A percentile compares a stretch with the other conserved stretches of the same genome.
Conservation (phyloP, 2,888 invertebrate species). For the Rotaria sp. region DNA sequence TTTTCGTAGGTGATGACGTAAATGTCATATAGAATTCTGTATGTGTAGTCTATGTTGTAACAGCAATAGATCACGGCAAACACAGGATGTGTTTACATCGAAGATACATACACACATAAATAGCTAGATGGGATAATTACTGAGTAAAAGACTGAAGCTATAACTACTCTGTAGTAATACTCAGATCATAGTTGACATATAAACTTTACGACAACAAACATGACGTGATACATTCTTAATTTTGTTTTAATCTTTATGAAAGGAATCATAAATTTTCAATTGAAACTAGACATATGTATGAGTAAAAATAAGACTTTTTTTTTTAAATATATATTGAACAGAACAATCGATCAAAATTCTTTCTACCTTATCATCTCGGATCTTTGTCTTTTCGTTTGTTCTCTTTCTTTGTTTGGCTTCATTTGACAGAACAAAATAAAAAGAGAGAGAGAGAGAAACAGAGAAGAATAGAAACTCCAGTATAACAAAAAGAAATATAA, state of each 20-base stretch:
- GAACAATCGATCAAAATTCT: background rate
- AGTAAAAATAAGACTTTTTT: background rate
- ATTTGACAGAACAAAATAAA: background rate
- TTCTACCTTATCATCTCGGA: background rate
- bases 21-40: background rate
- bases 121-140: background rate
- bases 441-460: background rate
- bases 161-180: background rate
- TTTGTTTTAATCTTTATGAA: too few relatives aligned
- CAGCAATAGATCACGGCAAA: background rate
- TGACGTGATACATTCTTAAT: background rate
- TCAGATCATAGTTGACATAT: background rate
- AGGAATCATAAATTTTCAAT: too few relatives aligned
- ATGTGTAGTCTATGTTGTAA: background rate
- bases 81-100: background rate
- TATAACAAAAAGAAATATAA: background rate
- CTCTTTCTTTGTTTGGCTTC: background rate
- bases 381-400: background rate
- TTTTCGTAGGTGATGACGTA: background rate
- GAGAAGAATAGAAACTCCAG: background rate
- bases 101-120: background rate
- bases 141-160: background rate
- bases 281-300: too few relatives aligned
- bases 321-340: background rate
- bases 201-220: background rate